Evolutionary conservation across 2,113 vertebrate species (phyloP), one percentile per base, ranked within the genome.

Genomic region (Pampusana beccarii): DNA sequence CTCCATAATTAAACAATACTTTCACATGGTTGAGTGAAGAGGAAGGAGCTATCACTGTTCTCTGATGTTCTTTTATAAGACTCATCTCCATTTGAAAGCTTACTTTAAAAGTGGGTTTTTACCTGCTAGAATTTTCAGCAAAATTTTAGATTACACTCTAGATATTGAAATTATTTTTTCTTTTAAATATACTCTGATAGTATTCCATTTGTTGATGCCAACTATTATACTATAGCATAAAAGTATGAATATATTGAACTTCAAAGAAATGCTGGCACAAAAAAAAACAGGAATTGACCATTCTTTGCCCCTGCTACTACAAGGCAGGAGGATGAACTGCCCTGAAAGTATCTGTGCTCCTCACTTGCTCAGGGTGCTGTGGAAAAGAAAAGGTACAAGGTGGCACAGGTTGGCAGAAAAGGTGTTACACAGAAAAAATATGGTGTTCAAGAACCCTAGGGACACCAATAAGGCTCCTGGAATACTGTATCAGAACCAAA

Each of bases 1-100:
- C 95, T 96, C 93, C 48, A 72, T 95, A 97, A 97, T 97, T 97
- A 96, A 97, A 95, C 78, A 97, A 71, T 87, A 66, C 8, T 74
- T 89, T 81, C 50, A 61, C 34, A 36, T 33, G 25, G 60, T 46
- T 85, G 46, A 97, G 54, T 65, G 90, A 96, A 96, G 61, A 92
- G 28, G 57, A 92, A 93, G 44, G 25, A 94, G 64, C 28, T 70
- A 67, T 95, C 23, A 44, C 44, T 90, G 19, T 48, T 88, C 57
- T 96, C 88, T 94, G 91, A 94, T 85, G 57, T 93, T 93, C 84
- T 89, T 96, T 93, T 64, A 38, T 42, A 95, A 94, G 73, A 44
- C 65, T 91, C 62, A 90, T 92, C 90, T 97, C 91, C 44, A 75
- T 92, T 95, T 96, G 77, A 97, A 97, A 98, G 21, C 58, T 38